Evolutionary conservation across 1,140 invertebrate genomes (phyloP).

Genomic region (Brachionus manjavacas): DNA sequence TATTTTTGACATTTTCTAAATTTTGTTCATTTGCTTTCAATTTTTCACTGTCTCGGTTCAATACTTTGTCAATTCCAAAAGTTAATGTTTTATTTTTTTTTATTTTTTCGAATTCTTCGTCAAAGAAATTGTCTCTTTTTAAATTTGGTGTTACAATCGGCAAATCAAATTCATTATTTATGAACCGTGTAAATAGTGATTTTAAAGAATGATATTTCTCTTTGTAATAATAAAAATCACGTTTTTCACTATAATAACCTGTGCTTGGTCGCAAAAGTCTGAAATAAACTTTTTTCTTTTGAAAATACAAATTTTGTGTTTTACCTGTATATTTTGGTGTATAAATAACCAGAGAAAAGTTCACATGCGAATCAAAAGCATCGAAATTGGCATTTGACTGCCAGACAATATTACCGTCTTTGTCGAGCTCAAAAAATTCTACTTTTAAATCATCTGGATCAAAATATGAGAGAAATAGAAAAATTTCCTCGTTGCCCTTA

Average conservation of each 20-base stretch:
- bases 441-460: neutral
- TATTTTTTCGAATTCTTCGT: too few relatives aligned
- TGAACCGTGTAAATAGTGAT: neutral
- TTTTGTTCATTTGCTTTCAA: too few relatives aligned
- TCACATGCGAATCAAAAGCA: neutral
- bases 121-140: too few relatives aligned
- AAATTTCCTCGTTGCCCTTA: neutral
- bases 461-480: neutral
- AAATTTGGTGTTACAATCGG: too few relatives aligned
- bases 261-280: neutral
- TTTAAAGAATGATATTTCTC: neutral
- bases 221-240: neutral
- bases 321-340: neutral
- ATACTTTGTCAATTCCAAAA: too few relatives aligned
- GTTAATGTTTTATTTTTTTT: too few relatives aligned
- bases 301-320: neutral
- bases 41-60: too few relatives aligned
- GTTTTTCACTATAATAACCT: neutral
- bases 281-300: slow-evolving; percentile 6
- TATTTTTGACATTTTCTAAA: neutral
- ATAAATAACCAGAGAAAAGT: neutral
- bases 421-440: slow-evolving; percentile 6
- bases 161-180: neutral
- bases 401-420: neutral
- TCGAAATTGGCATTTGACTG: neutral